phyloP scores from a whole-genome alignment of 1,140 invertebrate species.

The Asobara japonica region DNA sequence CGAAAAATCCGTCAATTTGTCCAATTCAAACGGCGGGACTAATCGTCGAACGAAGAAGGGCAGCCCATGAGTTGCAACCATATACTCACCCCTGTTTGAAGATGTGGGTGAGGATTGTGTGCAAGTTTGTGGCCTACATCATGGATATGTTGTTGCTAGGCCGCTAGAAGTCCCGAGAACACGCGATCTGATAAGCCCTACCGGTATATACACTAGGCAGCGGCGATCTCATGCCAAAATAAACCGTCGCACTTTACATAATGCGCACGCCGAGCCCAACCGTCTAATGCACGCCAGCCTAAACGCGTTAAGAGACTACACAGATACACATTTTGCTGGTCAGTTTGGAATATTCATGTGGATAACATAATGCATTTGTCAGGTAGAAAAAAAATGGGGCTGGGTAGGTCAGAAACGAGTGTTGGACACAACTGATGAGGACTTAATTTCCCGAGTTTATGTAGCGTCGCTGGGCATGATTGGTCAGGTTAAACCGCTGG shows the following conservation, averaged over 20 bases:
- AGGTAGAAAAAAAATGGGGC: background rate
- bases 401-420: background rate
- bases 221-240: slow-evolving; percentile 58
- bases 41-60: slow-evolving; percentile 1
- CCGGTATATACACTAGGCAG: slow-evolving; percentile 41
- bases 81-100: background rate
- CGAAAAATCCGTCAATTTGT: no score
- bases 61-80: background rate
- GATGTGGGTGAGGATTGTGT: background rate
- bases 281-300: slow-evolving; percentile 6
- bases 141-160: slow-evolving; percentile 29
- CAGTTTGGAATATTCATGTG: background rate
- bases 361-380: background rate
- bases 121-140: slow-evolving; percentile 55
- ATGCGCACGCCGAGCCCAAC: slow-evolving; percentile 45
- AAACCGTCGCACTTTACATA: slow-evolving; percentile 63
- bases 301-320: slow-evolving; percentile 1
- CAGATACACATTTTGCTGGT: background rate
- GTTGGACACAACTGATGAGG: background rate
- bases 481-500: no score
- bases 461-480: no score
- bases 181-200: slow-evolving; percentile 60
- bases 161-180: slow-evolving; percentile 41
- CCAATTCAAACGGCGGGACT: background rate
- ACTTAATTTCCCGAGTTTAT: no score